Evolutionary conservation across 2,113 vertebrate genomes (phyloP).

Genomic region (Gorsachius goisagi): DNA sequence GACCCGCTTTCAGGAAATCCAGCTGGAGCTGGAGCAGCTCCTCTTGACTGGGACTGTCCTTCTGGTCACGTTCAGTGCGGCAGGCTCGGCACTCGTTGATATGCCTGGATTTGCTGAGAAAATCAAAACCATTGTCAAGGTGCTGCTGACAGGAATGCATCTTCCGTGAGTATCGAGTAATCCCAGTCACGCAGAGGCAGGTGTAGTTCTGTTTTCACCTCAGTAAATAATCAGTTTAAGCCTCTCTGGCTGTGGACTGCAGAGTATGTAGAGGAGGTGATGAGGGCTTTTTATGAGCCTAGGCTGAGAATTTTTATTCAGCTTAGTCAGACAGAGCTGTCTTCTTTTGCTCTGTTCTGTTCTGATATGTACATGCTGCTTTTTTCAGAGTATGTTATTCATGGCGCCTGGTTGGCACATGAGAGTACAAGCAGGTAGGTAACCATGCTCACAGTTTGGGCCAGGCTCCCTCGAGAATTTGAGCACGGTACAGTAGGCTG

Average conservation of each 20-base stretch:
- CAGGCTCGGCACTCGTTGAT: conserved; percentile 78
- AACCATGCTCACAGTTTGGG: not conserved
- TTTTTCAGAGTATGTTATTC: not conserved
- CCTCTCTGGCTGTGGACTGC: not conserved
- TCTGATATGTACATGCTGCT: not conserved
- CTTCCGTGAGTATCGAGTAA: conserved; percentile 77
- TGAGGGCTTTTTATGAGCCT: not conserved
- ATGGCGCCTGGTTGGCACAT: not conserved
- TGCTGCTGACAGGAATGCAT: conserved; percentile 84
- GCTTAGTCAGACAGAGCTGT: not conserved
- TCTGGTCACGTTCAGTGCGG: conserved; percentile 85
- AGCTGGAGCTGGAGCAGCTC: conserved; percentile 81
- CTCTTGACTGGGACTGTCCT: conserved; percentile 82
- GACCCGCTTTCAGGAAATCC: conserved; percentile 89
- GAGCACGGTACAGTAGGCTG: not conserved
- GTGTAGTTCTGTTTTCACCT: not conserved
- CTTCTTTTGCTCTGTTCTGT: not conserved
- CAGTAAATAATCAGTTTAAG: not conserved
- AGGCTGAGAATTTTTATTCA: not conserved
- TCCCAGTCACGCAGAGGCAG: not conserved
- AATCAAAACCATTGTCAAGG: conserved; percentile 82
- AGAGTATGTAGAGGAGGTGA: not conserved
- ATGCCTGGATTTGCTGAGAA: conserved; percentile 82
- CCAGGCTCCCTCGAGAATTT: not conserved
- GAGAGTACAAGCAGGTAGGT: not conserved